Percentiles rank a stretch among this genome's conserved stretches.
These are phyloP conservation scores for Triplophysa dalaica DNA, from an alignment of 2,113 vertebrate genomes.

Conservation along the genomic window DNA sequence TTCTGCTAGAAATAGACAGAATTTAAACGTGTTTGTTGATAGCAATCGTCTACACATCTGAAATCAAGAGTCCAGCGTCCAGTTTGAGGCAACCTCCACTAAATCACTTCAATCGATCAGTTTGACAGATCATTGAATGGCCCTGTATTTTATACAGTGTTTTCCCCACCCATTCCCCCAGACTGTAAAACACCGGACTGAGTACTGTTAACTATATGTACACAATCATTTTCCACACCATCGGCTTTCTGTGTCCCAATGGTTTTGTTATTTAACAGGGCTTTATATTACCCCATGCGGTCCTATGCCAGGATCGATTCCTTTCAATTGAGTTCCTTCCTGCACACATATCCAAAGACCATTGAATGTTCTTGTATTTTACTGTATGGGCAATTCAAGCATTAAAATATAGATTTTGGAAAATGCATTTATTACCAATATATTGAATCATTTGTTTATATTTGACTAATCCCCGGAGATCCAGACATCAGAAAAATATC, in stretches of 20 bases:
- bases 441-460: too few relatives aligned
- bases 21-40: not conserved
- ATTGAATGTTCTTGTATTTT: not conserved
- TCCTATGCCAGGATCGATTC: not conserved
- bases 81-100: not conserved
- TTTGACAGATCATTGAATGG: not conserved
- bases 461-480: too few relatives aligned
- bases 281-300: not conserved
- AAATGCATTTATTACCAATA: too few relatives aligned
- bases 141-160: not conserved
- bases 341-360: not conserved
- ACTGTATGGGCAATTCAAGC: not conserved
- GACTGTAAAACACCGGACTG: not conserved
- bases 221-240: conserved; percentile 20
- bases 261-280: not conserved
- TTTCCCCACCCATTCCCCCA: conserved; percentile 2
- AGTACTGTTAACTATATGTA: conserved; percentile 3
- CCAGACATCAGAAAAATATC: too few relatives aligned
- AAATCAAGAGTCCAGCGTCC: too few relatives aligned
- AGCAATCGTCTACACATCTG: too few relatives aligned
- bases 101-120: not conserved
- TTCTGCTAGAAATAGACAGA: not conserved
- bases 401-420: not conserved
- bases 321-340: not conserved
- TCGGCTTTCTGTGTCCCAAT: not conserved